These are phyloP conservation scores for Ennomos quercinarius DNA, from an alignment of 2,888 invertebrate genomes.

Conservation along the genomic window DNA sequence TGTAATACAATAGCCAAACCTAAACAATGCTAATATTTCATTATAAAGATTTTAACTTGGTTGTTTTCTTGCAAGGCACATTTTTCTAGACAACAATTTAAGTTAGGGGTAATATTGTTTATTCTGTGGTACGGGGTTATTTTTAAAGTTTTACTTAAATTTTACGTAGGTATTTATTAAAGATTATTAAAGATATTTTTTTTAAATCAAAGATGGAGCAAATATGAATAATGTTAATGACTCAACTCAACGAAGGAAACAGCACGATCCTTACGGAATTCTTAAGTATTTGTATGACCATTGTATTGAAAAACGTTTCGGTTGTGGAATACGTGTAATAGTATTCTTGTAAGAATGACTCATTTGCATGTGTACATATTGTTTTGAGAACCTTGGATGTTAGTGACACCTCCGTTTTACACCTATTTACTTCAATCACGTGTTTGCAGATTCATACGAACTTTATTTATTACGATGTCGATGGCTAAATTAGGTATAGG, in stretches of 20 bases:
- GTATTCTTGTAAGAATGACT: conserved; percentile 52
- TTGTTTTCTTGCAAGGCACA: conserved; percentile 7
- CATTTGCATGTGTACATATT: conserved; percentile 41
- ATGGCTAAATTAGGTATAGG: too few species aligned
- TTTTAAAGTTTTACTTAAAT: too few species aligned
- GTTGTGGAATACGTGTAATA: conserved; percentile 54
- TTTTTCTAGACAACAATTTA: neutral
- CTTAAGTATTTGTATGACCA: conserved; percentile 47
- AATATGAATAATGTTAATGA: conserved; percentile 39
- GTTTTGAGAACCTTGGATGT: conserved; percentile 37
- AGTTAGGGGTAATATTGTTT: too few species aligned
- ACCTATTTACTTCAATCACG: neutral
- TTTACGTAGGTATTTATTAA: too few species aligned
- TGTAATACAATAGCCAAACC: conserved; percentile 7
- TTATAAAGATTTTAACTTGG: neutral
- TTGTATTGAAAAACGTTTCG: conserved; percentile 62
- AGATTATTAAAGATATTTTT: too few species aligned
- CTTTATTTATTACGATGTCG: too few species aligned
- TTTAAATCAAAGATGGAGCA: too few species aligned
- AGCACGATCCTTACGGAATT: conserved; percentile 54
- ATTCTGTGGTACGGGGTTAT: too few species aligned
- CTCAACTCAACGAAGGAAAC: conserved; percentile 67
- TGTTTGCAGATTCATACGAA: too few species aligned
- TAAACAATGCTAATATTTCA: neutral
- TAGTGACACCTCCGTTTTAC: neutral